These are phyloP conservation scores for Teinopalpus imperialis DNA, from an alignment of 2,888 invertebrate genomes.

Conservation along the genomic window DNA sequence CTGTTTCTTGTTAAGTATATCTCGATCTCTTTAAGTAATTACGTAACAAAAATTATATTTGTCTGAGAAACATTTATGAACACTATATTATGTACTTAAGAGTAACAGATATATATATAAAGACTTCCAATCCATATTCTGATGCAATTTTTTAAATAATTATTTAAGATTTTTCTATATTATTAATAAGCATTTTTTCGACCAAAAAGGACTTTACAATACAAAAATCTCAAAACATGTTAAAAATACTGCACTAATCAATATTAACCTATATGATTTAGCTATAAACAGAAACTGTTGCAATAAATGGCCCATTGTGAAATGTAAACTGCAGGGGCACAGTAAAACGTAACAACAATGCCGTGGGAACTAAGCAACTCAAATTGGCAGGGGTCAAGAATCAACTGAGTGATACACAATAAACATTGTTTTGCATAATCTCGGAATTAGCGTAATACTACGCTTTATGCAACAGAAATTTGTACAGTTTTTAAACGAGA, in stretches of 20 bases:
- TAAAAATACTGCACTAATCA: slow-evolving; percentile 14
- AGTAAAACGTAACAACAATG: slow-evolving; percentile 40
- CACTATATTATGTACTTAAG: too few species aligned
- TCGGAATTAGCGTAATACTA: slow-evolving; percentile 16
- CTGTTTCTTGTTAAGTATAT: too few species aligned
- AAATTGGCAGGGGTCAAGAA: slow-evolving; percentile 42
- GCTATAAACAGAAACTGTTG: slow-evolving; percentile 36
- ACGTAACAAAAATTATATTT: too few species aligned
- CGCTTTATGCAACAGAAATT: slow-evolving; percentile 16
- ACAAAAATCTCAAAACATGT: too few species aligned
- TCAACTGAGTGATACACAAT: slow-evolving; percentile 18
- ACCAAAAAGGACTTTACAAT: too few species aligned
- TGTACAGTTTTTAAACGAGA: background rate
- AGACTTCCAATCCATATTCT: too few species aligned
- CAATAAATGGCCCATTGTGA: slow-evolving; percentile 45
- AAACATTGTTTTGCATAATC: slow-evolving; percentile 21
- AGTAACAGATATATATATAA: too few species aligned
- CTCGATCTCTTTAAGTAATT: too few species aligned
- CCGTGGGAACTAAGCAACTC: slow-evolving; percentile 44
- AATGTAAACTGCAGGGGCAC: slow-evolving; percentile 37
- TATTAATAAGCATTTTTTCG: too few species aligned
- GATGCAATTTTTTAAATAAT: too few species aligned
- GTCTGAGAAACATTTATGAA: too few species aligned
- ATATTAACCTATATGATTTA: slow-evolving; percentile 26
- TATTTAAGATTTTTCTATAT: too few species aligned